These are phyloP conservation scores for Scaptomyza reducta DNA, from an alignment of 2,888 invertebrate species.

Conservation along the genomic window DNA sequence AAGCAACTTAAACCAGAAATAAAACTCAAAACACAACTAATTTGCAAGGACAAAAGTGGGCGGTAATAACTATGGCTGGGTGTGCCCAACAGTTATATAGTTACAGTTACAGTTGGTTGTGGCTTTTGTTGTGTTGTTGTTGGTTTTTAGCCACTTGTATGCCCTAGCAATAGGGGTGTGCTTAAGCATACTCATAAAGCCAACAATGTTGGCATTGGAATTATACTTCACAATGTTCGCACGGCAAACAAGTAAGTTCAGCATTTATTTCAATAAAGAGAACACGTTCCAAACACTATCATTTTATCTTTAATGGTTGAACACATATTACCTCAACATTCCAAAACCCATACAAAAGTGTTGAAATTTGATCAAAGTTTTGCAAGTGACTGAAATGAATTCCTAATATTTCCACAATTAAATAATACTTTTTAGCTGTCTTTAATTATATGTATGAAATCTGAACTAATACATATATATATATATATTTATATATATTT, in stretches of 20 bases:
- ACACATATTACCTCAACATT: no score
- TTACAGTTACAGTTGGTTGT: constrained; percentile 15
- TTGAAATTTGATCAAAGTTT: no score
- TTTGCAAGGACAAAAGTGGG: constrained; percentile 53
- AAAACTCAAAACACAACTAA: constrained; percentile 67
- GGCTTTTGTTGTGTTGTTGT: constrained; percentile 4
- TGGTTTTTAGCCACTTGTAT: constrained; percentile 4
- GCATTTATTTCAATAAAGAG: neutral
- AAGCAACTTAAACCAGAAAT: constrained; percentile 51
- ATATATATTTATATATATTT: no score
- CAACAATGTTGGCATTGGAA: constrained; percentile 7
- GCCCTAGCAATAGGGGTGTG: constrained; percentile 15
- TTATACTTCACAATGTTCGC: neutral
- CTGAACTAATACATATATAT: no score
- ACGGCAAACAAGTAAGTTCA: neutral
- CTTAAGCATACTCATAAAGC: neutral
- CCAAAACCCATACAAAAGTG: no score
- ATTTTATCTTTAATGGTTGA: neutral
- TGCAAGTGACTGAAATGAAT: no score
- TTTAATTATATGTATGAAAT: no score
- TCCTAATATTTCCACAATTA: no score
- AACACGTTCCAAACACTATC: neutral
- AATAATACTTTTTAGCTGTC: no score
- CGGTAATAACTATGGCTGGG: constrained; percentile 15
- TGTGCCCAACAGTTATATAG: constrained; percentile 10